A percentile compares a stretch with the other conserved stretches of the same genome.
Conservation (phyloP, 2,113 vertebrate species). For the Hippocampus mohnikei region DNA sequence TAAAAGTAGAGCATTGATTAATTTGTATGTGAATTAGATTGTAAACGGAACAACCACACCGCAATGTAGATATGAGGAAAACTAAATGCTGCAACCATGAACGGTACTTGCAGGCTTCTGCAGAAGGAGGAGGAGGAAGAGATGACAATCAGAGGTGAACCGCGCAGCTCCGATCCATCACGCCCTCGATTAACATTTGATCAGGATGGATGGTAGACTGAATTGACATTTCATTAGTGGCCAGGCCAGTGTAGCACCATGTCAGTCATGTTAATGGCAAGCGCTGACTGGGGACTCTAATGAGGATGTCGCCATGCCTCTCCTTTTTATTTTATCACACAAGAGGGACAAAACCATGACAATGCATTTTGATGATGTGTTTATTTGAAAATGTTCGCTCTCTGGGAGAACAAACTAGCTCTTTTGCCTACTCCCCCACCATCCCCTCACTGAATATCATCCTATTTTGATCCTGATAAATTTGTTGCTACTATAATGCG, state of each 20-base stretch:
- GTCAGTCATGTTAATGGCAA: conserved; percentile 55
- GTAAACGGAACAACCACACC: neutral
- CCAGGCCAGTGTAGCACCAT: conserved; percentile 29
- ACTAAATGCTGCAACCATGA: neutral
- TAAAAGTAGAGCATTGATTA: too few relatives aligned
- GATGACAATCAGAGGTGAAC: conserved; percentile 9
- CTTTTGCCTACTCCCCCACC: neutral
- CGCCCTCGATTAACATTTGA: conserved; percentile 61
- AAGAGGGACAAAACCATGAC: neutral
- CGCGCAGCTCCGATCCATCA: conserved; percentile 41
- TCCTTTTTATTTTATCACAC: conserved; percentile 20
- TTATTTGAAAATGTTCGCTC: neutral
- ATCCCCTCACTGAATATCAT: too few relatives aligned
- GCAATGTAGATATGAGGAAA: neutral
- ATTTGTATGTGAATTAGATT: neutral
- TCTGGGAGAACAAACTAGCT: neutral
- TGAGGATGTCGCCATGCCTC: conserved; percentile 16
- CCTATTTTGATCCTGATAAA: neutral
- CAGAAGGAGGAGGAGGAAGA: neutral
- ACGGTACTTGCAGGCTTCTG: neutral
- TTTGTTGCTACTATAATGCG: neutral
- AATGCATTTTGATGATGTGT: neutral
- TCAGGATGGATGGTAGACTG: conserved; percentile 50
- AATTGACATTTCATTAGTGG: conserved; percentile 64
- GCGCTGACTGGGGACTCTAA: conserved; percentile 25